Base-by-base conservation (phyloP, 2,888 invertebrate genomes). In the Meta bourneti region DNA sequence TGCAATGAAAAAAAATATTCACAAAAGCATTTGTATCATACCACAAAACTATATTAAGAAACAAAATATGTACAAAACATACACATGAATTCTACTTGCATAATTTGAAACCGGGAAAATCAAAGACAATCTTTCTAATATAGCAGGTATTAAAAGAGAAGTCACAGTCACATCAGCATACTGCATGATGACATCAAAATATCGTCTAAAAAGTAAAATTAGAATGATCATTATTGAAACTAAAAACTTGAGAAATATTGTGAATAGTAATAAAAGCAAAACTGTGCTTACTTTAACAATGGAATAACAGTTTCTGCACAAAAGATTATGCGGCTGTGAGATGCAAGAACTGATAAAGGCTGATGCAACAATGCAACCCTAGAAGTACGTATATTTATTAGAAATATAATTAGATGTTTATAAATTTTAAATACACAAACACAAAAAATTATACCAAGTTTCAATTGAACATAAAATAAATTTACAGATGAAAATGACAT, bases 41-140 rank as follows among this genome's bases (percentile, higher is more conserved):
- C 34, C 34, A 34, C 34, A 34, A 61, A 61, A 11, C 11, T 61
- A 19, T 19, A 52, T 81, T 13, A 34, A 51, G 70, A 82, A 69
- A n/a, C 51, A 71, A 71, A 9, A 16, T 61, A 5, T 61, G 5
- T 6, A 61, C 1, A 19, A 72, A 20, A 90, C 87, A 77, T 49
- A 93, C 93, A 7, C 49, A 9, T 89, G 85, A 54, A 93, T 70
- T 11, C 82, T 69, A 34, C 81, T 54, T 19, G 82, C 72, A 85
- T 89, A 93, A 51, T 83, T 88, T 20, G 82, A 74, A 52, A 93
- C 93, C 54, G 91, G 82, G 79, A 72, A 93, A 52, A 91, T 86
- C 8, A 89, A 8, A 11, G 91, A 79, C 16, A 91, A n/a, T 79
- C 93, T 85, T 20, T 93, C 93, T 8, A 93, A 78, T 54, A 93